Conservation (phyloP, 2,797 vertebrate genomes). For the Momotus momota region DNA sequence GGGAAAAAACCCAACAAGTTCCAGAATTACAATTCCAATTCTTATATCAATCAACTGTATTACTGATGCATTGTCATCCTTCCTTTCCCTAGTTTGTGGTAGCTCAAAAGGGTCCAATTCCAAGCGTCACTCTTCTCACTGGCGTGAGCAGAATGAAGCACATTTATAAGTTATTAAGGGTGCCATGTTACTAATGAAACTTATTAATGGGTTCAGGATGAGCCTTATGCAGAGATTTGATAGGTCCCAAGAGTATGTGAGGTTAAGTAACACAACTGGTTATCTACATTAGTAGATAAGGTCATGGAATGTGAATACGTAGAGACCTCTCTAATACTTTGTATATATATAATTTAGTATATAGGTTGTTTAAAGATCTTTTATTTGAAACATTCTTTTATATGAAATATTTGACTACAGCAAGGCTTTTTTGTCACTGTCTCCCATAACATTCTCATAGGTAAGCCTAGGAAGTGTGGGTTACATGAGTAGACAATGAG, state of each 20-base stretch:
- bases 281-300: not conserved
- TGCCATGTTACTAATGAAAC: rapidly evolving
- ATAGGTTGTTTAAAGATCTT: not conserved
- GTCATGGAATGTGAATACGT: not conserved
- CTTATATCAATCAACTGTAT: not conserved
- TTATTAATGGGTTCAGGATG: not conserved
- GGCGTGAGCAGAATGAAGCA: not conserved
- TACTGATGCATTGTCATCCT: not conserved
- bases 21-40: not conserved
- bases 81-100: not conserved
- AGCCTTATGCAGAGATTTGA: not conserved
- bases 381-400: not conserved
- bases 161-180: not conserved
- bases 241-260: not conserved
- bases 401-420: no score
- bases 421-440: no score
- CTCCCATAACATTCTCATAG: no score
- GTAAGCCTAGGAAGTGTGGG: no score
- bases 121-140: not conserved
- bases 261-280: not conserved
- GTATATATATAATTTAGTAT: no score
- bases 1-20: not conserved
- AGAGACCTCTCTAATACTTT: not conserved
- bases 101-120: not conserved
- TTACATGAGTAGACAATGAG: no score